phyloP scores from a whole-genome alignment of 2,797 vertebrate genomes.

The Rhincodon typus region DNA sequence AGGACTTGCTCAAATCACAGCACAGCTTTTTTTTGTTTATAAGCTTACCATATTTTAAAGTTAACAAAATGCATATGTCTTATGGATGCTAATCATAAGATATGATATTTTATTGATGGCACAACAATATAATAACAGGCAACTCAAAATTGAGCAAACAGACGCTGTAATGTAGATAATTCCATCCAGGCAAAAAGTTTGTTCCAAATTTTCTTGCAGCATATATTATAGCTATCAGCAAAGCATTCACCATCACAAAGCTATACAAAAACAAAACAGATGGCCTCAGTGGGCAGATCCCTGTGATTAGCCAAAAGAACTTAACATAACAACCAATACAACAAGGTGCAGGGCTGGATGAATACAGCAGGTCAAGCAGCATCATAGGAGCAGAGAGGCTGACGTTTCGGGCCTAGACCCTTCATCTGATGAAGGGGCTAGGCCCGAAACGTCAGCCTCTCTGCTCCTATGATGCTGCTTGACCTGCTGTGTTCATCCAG shows the following conservation, averaged over 20 bases:
- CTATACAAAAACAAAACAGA: not conserved
- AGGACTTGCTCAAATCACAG: not conserved
- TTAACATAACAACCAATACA: not conserved
- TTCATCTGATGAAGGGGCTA: no score
- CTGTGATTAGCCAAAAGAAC: not conserved
- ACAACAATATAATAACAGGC: not conserved
- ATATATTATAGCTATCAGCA: not conserved
- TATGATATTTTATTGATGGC: not conserved
- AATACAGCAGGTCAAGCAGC: no score
- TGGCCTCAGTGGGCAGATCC: not conserved
- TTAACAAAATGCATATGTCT: not conserved
- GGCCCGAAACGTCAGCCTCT: no score
- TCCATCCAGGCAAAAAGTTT: not conserved
- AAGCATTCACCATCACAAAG: not conserved
- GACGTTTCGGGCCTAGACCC: no score
- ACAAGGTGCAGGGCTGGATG: no score
- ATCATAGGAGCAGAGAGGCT: no score
- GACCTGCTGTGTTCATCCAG: no score
- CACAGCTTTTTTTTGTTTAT: not conserved
- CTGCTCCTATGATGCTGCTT: no score
- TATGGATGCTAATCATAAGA: not conserved
- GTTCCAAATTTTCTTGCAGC: not conserved
- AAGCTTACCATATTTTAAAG: not conserved
- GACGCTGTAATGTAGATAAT: not conserved
- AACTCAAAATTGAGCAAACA: not conserved